These are phyloP conservation scores for Poecilia wingei DNA, from an alignment of 2,797 vertebrate species.

Conservation along the genomic window DNA sequence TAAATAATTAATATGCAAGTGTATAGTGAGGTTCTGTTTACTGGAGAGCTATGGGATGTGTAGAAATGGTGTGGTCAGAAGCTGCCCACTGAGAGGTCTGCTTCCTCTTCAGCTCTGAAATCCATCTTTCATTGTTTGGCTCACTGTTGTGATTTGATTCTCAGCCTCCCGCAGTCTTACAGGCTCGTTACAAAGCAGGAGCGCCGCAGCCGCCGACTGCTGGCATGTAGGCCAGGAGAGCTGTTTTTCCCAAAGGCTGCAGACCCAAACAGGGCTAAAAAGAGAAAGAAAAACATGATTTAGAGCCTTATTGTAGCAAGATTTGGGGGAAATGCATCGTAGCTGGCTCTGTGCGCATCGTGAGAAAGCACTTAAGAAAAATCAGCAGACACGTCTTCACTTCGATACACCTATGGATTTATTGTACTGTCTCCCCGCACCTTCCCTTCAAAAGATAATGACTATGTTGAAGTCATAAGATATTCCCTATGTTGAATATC, in stretches of 20 bases:
- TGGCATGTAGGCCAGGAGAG: slow-evolving; percentile 1
- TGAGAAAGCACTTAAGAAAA: background rate
- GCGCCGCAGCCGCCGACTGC: background rate
- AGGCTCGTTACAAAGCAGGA: slow-evolving; percentile 10
- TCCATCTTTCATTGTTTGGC: background rate
- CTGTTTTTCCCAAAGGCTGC: background rate
- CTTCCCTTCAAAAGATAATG: background rate
- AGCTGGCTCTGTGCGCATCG: background rate
- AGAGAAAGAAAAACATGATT: background rate
- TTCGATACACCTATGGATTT: background rate
- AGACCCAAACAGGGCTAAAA: background rate
- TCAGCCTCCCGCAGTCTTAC: background rate
- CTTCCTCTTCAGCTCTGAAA: background rate
- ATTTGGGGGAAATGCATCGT: background rate
- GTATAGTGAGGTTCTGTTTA: background rate
- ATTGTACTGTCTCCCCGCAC: background rate
- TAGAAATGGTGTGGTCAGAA: background rate
- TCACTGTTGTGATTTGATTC: slow-evolving; percentile 1
- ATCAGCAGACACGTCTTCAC: background rate
- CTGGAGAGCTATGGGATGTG: background rate
- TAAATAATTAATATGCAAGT: background rate
- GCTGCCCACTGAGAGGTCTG: background rate
- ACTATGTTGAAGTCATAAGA: no score
- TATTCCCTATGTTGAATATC: no score
- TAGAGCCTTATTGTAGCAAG: background rate